A percentile compares a stretch with the other conserved stretches of the same genome.
These are phyloP conservation scores for Pegea sp. DNA, from an alignment of 23 tunicate species.

Conservation along the genomic window DNA sequence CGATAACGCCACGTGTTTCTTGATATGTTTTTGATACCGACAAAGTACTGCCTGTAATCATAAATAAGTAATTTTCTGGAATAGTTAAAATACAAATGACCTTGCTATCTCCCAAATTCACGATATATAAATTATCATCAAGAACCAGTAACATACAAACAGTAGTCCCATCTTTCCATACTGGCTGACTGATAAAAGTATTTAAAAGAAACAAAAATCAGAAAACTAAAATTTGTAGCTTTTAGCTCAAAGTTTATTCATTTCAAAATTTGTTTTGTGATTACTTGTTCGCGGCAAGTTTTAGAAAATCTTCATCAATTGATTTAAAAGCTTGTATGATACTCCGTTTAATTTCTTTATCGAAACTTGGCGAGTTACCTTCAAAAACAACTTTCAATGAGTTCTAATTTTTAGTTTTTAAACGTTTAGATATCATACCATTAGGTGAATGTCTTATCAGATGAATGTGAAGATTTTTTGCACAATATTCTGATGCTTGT, in stretches of 20 bases:
- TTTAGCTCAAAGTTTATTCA: not conserved
- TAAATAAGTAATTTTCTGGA: not conserved
- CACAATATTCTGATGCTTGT: constrained; percentile 45
- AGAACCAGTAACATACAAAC: constrained; percentile 57
- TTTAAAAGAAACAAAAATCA: not conserved
- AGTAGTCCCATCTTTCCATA: constrained; percentile 93
- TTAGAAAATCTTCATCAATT: constrained; percentile 62
- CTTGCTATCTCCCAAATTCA: constrained; percentile 83
- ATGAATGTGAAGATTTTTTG: constrained; percentile 34
- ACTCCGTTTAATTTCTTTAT: constrained; percentile 63
- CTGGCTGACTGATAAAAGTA: constrained; percentile 35
- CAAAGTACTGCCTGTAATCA: constrained; percentile 63
- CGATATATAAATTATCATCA: constrained; percentile 53
- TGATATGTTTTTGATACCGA: constrained; percentile 47
- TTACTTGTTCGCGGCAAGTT: constrained; percentile 60
- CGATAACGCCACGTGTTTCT: constrained; percentile 39
- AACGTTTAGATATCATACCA: no score
- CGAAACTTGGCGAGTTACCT: constrained; percentile 52
- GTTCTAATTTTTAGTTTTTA: no score
- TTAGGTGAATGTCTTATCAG: constrained; percentile 37
- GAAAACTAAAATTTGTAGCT: not conserved
- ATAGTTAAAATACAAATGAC: constrained; percentile 12
- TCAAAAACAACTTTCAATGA: not conserved
- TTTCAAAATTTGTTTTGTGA: not conserved
- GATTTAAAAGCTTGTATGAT: constrained; percentile 42